Percentiles rank a stretch among this genome's conserved stretches.
phyloP scores from a whole-genome alignment of 2,888 invertebrate species.

The Calephelis perditalis region DNA sequence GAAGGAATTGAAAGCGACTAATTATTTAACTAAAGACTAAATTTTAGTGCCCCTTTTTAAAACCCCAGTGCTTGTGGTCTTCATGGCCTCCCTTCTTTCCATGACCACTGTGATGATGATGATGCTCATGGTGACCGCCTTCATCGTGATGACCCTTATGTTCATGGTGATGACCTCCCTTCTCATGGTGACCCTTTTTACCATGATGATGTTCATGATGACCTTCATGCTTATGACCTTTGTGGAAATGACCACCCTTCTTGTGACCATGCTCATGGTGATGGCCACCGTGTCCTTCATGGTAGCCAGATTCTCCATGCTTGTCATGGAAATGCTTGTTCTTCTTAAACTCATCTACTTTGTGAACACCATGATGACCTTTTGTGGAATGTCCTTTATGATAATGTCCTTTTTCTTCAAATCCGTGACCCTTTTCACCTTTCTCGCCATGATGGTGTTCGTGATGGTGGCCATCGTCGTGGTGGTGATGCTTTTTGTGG shows the following conservation, averaged over 20 bases:
- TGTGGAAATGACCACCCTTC: conserved; percentile 88
- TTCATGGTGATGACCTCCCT: conserved; percentile 88
- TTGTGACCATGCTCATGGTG: conserved; percentile 88
- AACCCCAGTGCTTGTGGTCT: conserved; percentile 88
- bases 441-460: conserved; percentile 82
- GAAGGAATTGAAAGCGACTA: too few relatives aligned
- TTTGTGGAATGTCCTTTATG: conserved; percentile 91
- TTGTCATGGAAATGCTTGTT: conserved; percentile 91
- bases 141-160: conserved; percentile 88
- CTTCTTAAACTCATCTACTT: conserved; percentile 90
- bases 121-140: conserved; percentile 87
- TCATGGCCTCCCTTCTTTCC: conserved; percentile 89
- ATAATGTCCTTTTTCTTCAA: conserved; percentile 81
- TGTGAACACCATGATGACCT: conserved; percentile 90
- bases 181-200: conserved; percentile 46
- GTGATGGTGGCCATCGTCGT: conserved; percentile 81
- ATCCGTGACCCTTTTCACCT: conserved; percentile 78
- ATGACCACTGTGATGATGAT: conserved; percentile 83
- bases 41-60: conserved; percentile 72
- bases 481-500: conserved; percentile 81
- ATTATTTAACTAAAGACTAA: too few relatives aligned
- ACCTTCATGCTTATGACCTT: conserved; percentile 86
- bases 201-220: conserved; percentile 88
- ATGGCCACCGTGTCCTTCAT: conserved; percentile 87
- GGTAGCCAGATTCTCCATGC: conserved; percentile 85